phyloP scores from a whole-genome alignment of 2,113 vertebrate species.

The Paracanthobrama guichenoti region DNA sequence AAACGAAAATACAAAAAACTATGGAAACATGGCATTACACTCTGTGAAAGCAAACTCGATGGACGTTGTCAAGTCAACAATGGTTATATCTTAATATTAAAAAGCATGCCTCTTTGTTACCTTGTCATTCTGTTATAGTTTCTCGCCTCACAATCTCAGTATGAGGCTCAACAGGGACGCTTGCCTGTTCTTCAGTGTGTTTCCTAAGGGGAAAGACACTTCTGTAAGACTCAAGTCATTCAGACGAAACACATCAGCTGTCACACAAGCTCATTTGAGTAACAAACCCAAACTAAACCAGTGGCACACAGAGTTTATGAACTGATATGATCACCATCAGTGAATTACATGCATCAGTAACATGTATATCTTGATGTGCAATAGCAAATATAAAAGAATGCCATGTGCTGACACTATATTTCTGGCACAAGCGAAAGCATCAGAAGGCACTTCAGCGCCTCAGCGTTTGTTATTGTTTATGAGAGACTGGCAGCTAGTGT shows the following conservation, averaged over 20 bases:
- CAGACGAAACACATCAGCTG: not conserved
- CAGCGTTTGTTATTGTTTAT: slow-evolving; percentile 19
- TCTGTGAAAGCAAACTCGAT: not conserved
- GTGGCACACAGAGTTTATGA: not conserved
- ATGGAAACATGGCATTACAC: not conserved
- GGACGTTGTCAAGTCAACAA: not conserved
- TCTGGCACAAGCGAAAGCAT: not conserved
- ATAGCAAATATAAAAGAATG: too few relatives aligned
- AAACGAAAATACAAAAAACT: not conserved
- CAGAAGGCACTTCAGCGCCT: not conserved
- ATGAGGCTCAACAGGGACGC: slow-evolving; percentile 1
- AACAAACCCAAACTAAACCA: not conserved
- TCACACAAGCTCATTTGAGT: not conserved
- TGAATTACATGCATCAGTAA: not conserved
- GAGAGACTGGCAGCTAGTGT: not conserved
- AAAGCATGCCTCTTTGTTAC: slow-evolving; percentile 38
- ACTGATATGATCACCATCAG: not conserved
- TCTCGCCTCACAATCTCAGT: slow-evolving; percentile 59
- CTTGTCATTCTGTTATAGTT: slow-evolving; percentile 78
- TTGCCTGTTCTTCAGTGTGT: not conserved
- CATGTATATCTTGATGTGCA: not conserved
- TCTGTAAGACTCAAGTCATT: not conserved
- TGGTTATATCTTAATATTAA: not conserved
- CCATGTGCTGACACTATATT: not conserved
- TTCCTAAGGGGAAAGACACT: not conserved